Conservation (phyloP, 2,797 vertebrate genomes). For the Rhynchotus rufescens region DNA sequence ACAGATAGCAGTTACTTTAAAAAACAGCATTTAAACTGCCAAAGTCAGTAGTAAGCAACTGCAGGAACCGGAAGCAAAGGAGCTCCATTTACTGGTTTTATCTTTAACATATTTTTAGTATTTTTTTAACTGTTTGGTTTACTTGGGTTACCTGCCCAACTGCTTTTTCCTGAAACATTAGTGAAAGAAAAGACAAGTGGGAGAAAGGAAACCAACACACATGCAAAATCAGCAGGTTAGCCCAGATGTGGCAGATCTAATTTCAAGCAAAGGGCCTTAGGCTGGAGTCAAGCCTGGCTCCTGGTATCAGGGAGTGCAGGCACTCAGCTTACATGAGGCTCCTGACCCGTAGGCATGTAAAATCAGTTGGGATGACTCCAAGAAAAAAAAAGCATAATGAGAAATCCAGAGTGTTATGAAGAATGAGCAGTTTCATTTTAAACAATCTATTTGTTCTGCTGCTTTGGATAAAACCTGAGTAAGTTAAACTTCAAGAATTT, state of each 20-base stretch:
- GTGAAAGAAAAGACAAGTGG: background rate
- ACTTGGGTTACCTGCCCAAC: background rate
- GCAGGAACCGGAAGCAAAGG: background rate
- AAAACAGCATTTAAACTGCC: background rate
- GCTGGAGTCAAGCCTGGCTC: background rate
- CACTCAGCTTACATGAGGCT: background rate
- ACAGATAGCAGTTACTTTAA: background rate
- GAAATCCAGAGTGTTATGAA: background rate
- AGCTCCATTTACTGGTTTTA: background rate
- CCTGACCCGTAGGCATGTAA: background rate
- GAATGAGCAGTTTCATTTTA: background rate
- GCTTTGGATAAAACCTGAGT: background rate
- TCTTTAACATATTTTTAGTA: background rate
- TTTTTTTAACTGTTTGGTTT: background rate
- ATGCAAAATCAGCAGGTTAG: background rate
- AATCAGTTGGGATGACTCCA: background rate
- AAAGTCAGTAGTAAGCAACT: background rate
- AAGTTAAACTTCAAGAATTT: background rate
- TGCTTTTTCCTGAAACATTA: background rate
- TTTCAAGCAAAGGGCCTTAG: background rate
- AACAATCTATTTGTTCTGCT: background rate
- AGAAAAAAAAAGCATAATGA: background rate
- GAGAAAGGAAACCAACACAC: background rate
- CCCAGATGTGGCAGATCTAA: rapidly evolving
- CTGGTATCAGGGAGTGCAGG: background rate